Evolutionary conservation across 2,113 vertebrate genomes (phyloP).

Genomic region (Actenoides lindsayi): DNA sequence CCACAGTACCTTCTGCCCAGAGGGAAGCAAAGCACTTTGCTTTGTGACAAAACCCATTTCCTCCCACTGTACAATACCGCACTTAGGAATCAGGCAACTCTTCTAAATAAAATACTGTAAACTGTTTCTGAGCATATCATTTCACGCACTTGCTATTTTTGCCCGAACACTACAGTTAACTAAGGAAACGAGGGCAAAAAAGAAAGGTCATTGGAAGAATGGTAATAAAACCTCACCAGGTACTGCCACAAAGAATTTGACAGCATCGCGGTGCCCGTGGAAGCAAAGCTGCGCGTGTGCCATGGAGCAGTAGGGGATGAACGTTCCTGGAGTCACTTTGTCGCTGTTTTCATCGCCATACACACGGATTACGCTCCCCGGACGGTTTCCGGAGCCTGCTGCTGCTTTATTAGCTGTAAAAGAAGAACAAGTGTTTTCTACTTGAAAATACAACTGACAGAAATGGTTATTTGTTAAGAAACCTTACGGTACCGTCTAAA

Average conservation of each 20-base stretch:
- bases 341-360: slow-evolving; percentile 95
- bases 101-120: background rate
- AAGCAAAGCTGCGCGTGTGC: slow-evolving; percentile 97
- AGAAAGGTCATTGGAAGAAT: background rate
- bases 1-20: background rate
- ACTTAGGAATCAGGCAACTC: background rate
- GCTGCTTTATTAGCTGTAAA: slow-evolving; percentile 83
- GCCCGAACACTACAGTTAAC: background rate
- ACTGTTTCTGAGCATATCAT: background rate
- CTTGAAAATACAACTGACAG: slow-evolving; percentile 17
- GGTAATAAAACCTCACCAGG: slow-evolving; percentile 80
- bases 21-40: background rate
- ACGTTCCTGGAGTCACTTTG: slow-evolving; percentile 93
- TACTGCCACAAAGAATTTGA: slow-evolving; percentile 97
- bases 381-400: slow-evolving; percentile 80
- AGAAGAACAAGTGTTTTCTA: slow-evolving; percentile 53
- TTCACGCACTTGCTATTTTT: background rate
- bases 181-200: background rate
- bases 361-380: slow-evolving; percentile 88
- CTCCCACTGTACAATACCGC: background rate
- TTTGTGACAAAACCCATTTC: background rate
- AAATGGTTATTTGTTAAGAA: slow-evolving; percentile 68
- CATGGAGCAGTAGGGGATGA: slow-evolving; percentile 97
- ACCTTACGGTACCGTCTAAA: slow-evolving; percentile 76
- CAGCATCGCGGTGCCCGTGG: slow-evolving; percentile 95